Percentiles rank a stretch among this genome's conserved stretches.
Evolutionary conservation across 2,797 vertebrate genomes (phyloP).

Genomic region (Diceros bicornis): DNA sequence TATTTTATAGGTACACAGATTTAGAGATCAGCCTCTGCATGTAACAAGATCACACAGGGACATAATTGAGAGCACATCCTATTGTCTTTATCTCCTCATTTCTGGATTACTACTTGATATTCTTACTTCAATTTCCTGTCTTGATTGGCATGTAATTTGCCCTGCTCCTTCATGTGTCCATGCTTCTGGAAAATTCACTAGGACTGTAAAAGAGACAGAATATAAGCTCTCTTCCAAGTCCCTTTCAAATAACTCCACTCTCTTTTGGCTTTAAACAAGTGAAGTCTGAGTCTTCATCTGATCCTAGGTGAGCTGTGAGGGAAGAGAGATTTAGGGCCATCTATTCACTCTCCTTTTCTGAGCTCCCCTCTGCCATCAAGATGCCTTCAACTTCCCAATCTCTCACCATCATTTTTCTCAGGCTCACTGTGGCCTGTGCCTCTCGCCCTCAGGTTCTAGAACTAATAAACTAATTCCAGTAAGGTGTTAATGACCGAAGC

Average conservation of each 20-base stretch:
- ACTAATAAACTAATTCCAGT: fast-evolving
- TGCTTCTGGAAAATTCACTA: neutral
- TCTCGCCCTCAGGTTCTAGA: too few species aligned
- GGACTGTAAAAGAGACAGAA: neutral
- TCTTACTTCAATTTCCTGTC: fast-evolving
- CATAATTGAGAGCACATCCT: too few species aligned
- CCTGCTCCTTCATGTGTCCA: neutral
- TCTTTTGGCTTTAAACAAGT: neutral
- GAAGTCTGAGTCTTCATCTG: neutral
- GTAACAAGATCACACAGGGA: fast-evolving
- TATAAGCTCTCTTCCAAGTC: neutral
- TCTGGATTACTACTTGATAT: neutral
- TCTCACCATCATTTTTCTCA: too few species aligned
- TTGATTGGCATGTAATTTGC: neutral
- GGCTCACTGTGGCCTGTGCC: neutral
- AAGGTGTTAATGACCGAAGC: neutral
- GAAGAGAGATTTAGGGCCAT: neutral
- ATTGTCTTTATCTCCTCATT: neutral
- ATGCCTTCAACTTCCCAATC: fast-evolving
- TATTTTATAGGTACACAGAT: neutral
- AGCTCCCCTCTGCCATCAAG: too few species aligned
- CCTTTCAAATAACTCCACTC: neutral
- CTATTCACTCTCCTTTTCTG: fast-evolving
- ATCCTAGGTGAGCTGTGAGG: neutral
- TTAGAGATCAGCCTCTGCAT: too few species aligned